phyloP scores from a whole-genome alignment of 2,113 vertebrate genomes.

The Nothobranchius furzeri region DNA sequence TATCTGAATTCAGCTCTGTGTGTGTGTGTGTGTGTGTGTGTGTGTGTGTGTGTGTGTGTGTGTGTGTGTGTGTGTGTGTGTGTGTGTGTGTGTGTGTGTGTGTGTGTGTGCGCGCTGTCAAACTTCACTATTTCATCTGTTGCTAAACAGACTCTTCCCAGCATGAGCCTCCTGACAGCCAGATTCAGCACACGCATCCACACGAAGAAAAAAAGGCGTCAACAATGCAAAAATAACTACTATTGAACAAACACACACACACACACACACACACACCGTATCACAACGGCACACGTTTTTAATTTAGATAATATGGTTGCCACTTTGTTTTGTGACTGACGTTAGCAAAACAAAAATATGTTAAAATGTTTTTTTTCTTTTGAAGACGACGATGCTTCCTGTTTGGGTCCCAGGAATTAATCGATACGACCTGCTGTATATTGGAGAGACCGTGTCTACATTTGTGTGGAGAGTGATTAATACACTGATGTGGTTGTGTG shows the following conservation, averaged over 20 bases:
- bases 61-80: constrained; percentile 15
- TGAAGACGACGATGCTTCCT: constrained; percentile 8
- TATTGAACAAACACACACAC: constrained; percentile 30
- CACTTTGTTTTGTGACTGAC: constrained; percentile 39
- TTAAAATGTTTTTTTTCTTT: neutral
- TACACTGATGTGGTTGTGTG: constrained; percentile 26
- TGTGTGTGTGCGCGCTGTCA: constrained; percentile 52
- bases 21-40: constrained; percentile 4
- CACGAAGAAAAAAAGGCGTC: constrained; percentile 32
- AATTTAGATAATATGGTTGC: constrained; percentile 36
- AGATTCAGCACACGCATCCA: constrained; percentile 30
- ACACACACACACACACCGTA: neutral
- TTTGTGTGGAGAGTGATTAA: constrained; percentile 38
- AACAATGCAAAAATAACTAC: constrained; percentile 48
- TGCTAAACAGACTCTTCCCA: constrained; percentile 65
- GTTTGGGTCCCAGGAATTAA: constrained; percentile 36
- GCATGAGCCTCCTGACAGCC: constrained; percentile 64
- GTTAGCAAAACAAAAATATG: constrained; percentile 23
- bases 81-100: constrained; percentile 17
- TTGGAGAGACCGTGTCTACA: constrained; percentile 9
- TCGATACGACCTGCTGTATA: constrained; percentile 38
- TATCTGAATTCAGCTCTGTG: constrained; percentile 52
- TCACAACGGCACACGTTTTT: constrained; percentile 23
- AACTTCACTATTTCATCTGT: constrained; percentile 71
- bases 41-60: constrained; percentile 10